phyloP scores from a whole-genome alignment of 2,113 vertebrate genomes.

The Zosterops borbonicus region DNA sequence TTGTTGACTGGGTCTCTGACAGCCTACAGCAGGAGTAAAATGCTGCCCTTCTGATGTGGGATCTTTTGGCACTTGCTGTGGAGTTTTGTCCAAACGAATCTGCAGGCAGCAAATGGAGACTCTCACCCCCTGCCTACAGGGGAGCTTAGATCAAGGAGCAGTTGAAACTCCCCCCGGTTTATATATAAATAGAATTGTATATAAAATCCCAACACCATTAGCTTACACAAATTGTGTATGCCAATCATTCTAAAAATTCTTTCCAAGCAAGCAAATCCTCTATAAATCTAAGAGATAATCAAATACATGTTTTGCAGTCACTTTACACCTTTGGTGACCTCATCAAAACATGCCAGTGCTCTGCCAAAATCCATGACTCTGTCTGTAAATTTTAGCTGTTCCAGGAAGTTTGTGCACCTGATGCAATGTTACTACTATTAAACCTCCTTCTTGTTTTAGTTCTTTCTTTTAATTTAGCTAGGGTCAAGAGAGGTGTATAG shows the following conservation, averaged over 20 bases:
- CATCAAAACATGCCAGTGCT: conserved; percentile 9
- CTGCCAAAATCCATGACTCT: conserved; percentile 37
- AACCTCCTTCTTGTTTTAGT: background rate
- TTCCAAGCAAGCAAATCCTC: conserved; percentile 58
- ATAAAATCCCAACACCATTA: background rate
- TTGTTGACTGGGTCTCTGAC: background rate
- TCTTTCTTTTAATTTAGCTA: background rate
- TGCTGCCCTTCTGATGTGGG: background rate
- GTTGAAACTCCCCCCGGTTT: background rate
- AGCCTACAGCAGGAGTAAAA: background rate
- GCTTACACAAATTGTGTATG: conserved; percentile 37
- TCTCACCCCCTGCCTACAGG: background rate
- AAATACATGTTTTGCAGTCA: background rate
- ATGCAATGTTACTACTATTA: conserved; percentile 14
- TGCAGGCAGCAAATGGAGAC: background rate
- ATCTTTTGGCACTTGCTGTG: background rate
- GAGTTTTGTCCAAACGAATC: background rate
- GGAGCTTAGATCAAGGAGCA: background rate
- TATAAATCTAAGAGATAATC: conserved; percentile 52
- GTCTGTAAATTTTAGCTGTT: conserved; percentile 1
- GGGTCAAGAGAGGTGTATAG: background rate
- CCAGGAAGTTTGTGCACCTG: conserved; percentile 14
- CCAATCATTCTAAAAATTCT: conserved; percentile 65
- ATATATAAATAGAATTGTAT: conserved; percentile 39
- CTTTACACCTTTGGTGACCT: conserved; percentile 35